Evolutionary conservation across 2,888 invertebrate species (phyloP), one percentile per base, ranked within the genome.

Genomic region (Mechanitis messenoides): DNA sequence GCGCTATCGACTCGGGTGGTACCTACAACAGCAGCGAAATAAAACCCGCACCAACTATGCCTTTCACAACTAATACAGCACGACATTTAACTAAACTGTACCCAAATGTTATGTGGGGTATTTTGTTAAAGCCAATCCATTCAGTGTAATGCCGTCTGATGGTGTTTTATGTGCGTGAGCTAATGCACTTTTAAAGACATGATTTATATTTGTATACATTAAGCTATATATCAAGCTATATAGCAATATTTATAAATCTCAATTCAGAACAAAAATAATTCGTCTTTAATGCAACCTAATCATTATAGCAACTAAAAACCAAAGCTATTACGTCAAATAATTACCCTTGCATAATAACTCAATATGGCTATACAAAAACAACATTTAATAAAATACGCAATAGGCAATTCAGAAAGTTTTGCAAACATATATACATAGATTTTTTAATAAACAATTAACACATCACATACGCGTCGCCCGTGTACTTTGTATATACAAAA

Each of bases 1-100:
- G 81, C 50, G 80, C 61, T 56, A 74, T 93, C 91, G 80, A 91
- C 90, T 75, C 83, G 80, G 81, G 80, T 7, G 83, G 80, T 38
- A 80, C 77, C 70, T 70, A 63, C 61, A 64, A 65, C 62, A 65
- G 47, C 60, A 28, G 46, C 5, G 56, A 56, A 63, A 60, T 64
- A 64, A 61, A 62, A 64, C 58, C 65, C 62, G 60, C 63, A 63
- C 60, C 63, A 59, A 50, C 65, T 58, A 47, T 35, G 33, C 7
- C 20, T 33, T 20, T 45, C n/a, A 62, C 56, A 59, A 7, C 38
- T 31, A 55, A 42, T 11, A 65, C 60, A 33, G 9, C 12, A 61
- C 65, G 53, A 65, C 62, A 65, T 33, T 47, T 5, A 63, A 31
- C 45, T 59, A 55, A 55, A 55, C 55, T 50, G 50, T 50, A 50